Percentiles rank a stretch among this genome's conserved stretches.
These are phyloP conservation scores for Neoniphon sammara DNA, from an alignment of 2,797 vertebrate species.

Conservation along the genomic window DNA sequence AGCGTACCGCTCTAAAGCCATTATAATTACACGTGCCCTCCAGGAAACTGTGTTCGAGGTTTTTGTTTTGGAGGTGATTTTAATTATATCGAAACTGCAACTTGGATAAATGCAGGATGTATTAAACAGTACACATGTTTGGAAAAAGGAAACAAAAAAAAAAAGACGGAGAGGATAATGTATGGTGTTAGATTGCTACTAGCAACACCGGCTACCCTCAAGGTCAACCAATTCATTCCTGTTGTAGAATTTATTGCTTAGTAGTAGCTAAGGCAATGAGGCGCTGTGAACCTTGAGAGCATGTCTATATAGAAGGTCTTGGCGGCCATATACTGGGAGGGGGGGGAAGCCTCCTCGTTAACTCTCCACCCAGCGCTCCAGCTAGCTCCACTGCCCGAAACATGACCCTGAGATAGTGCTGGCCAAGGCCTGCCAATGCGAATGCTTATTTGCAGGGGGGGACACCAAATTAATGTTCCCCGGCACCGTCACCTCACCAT, in stretches of 20 bases:
- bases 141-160: background rate
- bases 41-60: background rate
- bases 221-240: conserved; percentile 79
- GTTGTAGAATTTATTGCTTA: conserved; percentile 75
- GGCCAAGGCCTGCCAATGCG: conserved; percentile 56
- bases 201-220: conserved; percentile 71
- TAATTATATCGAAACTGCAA: conserved; percentile 36
- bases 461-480: conserved; percentile 55
- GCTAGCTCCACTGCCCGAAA: conserved; percentile 48
- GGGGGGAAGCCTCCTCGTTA: conserved; percentile 64
- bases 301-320: conserved; percentile 78
- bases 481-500: conserved; percentile 50
- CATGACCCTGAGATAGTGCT: conserved; percentile 40
- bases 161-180: conserved; percentile 63
- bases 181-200: conserved; percentile 72
- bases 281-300: conserved; percentile 80
- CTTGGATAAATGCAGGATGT: conserved; percentile 44
- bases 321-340: conserved; percentile 46
- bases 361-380: conserved; percentile 54
- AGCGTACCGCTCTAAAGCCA: conserved; percentile 3
- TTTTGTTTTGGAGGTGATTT: conserved; percentile 9
- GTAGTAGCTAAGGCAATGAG: conserved; percentile 75
- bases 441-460: conserved; percentile 43
- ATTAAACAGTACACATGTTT: conserved; percentile 3
- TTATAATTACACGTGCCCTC: conserved; percentile 50